Evolutionary conservation across 1,140 invertebrate species (phyloP).

Genomic region (Pseudomyrmex cubaensis): DNA sequence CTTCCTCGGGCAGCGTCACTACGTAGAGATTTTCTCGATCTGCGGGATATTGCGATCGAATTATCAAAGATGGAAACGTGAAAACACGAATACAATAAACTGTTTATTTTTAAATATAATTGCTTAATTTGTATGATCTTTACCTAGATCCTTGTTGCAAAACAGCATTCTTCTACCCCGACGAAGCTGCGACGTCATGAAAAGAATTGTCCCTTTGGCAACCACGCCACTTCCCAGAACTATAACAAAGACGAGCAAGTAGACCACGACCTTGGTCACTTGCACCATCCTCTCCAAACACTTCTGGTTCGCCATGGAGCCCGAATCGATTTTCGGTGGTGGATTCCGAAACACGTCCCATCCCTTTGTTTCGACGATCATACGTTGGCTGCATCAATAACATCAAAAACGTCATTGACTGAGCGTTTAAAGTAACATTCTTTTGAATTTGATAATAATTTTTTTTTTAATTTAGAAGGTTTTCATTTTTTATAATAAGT

Average conservation of each 20-base stretch:
- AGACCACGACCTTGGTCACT: constrained; percentile 93
- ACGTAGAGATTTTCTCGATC: constrained; percentile 93
- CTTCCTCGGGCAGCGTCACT: constrained; percentile 91
- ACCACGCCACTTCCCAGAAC: constrained; percentile 93
- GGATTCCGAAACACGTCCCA: constrained; percentile 98
- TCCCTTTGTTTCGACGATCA: constrained; percentile 94
- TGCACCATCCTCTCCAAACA: constrained; percentile 94
- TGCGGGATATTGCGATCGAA: constrained; percentile 78
- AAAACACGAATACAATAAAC: neutral
- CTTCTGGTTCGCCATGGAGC: constrained; percentile 94
- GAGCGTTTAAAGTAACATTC: too few species aligned
- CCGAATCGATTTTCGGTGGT: constrained; percentile 94
- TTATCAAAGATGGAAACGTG: neutral
- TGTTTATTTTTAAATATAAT: neutral
- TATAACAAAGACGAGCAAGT: constrained; percentile 93
- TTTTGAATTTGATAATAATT: neutral
- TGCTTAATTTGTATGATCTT: constrained; percentile 73
- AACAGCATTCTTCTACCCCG: constrained; percentile 90
- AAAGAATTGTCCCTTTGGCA: constrained; percentile 93
- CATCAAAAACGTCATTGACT: neutral
- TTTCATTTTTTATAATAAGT: neutral
- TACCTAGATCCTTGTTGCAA: constrained; percentile 94
- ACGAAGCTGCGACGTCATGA: constrained; percentile 96
- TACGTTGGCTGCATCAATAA: constrained; percentile 89
- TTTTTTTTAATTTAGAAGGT: neutral